Evolutionary conservation across 2,797 vertebrate genomes (phyloP).

Genomic region (Champsocephalus gunnari): DNA sequence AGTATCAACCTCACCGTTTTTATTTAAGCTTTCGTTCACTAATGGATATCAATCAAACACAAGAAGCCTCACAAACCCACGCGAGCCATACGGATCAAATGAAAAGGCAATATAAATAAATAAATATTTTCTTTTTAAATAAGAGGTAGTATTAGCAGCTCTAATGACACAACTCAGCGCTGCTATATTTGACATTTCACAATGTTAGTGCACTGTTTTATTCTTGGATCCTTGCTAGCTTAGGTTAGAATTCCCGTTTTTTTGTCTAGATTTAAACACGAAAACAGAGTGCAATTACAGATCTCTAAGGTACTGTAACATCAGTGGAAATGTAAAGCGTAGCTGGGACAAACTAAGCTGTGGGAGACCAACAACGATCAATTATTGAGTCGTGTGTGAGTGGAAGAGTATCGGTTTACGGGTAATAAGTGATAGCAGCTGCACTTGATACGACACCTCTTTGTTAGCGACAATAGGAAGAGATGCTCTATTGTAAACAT

Average conservation of each 20-base stretch:
- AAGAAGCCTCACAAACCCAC: slow-evolving; percentile 41
- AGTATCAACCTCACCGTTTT: slow-evolving; percentile 22
- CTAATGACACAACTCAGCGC: slow-evolving; percentile 37
- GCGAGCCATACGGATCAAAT: slow-evolving; percentile 10
- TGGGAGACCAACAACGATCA: slow-evolving; percentile 74
- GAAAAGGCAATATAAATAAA: slow-evolving; percentile 28
- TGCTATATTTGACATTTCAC: slow-evolving; percentile 38
- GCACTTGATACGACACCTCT: slow-evolving; percentile 60
- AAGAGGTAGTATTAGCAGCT: slow-evolving; percentile 66
- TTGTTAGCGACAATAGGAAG: slow-evolving; percentile 61
- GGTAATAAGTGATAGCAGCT: slow-evolving; percentile 62
- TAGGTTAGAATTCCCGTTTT: neutral
- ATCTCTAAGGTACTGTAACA: slow-evolving; percentile 26
- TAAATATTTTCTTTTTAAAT: neutral
- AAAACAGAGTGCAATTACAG: slow-evolving; percentile 24
- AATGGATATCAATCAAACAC: slow-evolving; percentile 28
- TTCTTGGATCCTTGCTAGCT: slow-evolving; percentile 5
- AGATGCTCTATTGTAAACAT: slow-evolving; percentile 63
- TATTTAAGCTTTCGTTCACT: slow-evolving; percentile 41
- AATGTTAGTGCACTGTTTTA: slow-evolving; percentile 9
- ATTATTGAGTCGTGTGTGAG: slow-evolving; percentile 82
- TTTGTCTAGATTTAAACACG: slow-evolving; percentile 6
- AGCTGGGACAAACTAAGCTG: slow-evolving; percentile 50
- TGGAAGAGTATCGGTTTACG: slow-evolving; percentile 79
- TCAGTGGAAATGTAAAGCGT: slow-evolving; percentile 55